These are phyloP conservation scores for Arge pagana DNA, from an alignment of 2,888 invertebrate genomes.

Conservation along the genomic window DNA sequence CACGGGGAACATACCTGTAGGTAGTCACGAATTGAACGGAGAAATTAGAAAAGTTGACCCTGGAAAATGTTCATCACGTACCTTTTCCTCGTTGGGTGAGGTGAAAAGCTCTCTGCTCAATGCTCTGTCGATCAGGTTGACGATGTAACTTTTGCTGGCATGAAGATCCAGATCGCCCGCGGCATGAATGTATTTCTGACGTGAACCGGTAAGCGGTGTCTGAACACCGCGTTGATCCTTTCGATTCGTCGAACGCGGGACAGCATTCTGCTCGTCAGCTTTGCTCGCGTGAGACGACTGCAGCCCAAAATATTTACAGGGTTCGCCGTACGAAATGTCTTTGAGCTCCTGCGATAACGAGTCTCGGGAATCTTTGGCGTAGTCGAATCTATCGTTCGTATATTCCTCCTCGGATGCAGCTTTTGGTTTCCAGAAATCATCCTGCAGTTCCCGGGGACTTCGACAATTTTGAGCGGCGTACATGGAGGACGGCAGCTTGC, in stretches of 20 bases:
- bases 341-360: slow-evolving; percentile 19
- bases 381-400: too few relatives aligned
- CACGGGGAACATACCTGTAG: too few relatives aligned
- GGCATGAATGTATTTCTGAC: slow-evolving; percentile 20
- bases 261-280: slow-evolving; percentile 6
- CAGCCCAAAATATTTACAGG: not conserved
- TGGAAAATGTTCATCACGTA: slow-evolving; percentile 16
- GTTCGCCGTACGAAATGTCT: slow-evolving; percentile 1
- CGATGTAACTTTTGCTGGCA: slow-evolving; percentile 58
- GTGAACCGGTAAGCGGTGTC: not conserved
- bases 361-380: slow-evolving; percentile 10
- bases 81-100: slow-evolving; percentile 30
- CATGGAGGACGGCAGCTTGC: slow-evolving; percentile 26
- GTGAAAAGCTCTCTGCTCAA: slow-evolving; percentile 58
- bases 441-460: not conserved
- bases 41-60: too few relatives aligned
- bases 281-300: not conserved
- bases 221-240: slow-evolving; percentile 14
- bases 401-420: too few relatives aligned
- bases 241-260: not conserved
- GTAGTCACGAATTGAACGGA: too few relatives aligned
- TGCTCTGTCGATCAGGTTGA: slow-evolving; percentile 58
- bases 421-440: slow-evolving; percentile 9
- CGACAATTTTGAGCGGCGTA: not conserved
- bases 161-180: slow-evolving; percentile 56